These are phyloP conservation scores for Dolichotis patagonum DNA, from an alignment of 2,113 vertebrate species.

Conservation along the genomic window DNA sequence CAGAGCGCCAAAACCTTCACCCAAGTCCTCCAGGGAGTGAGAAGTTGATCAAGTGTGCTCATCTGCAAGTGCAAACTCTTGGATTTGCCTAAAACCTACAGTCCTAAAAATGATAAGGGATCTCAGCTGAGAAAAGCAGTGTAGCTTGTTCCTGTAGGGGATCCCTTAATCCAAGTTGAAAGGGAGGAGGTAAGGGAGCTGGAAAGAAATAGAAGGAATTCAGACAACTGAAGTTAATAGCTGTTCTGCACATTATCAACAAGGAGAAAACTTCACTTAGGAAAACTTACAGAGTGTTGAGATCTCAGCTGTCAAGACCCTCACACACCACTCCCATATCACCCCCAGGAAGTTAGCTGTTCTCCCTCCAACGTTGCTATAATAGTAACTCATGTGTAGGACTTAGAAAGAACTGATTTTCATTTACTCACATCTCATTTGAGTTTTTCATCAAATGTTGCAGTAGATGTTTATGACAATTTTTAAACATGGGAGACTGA, in stretches of 20 bases:
- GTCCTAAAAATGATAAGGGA: slow-evolving; percentile 69
- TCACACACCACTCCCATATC: background rate
- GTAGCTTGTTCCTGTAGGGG: background rate
- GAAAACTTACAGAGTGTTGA: slow-evolving; percentile 38
- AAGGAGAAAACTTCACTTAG: slow-evolving; percentile 39
- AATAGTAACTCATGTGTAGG: background rate
- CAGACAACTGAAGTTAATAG: slow-evolving; percentile 43
- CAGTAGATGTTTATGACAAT: background rate
- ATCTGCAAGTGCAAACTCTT: slow-evolving; percentile 82
- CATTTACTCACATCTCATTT: background rate
- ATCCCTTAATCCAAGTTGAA: slow-evolving; percentile 45
- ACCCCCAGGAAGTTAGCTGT: slow-evolving; percentile 21
- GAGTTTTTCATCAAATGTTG: background rate
- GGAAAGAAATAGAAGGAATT: slow-evolving; percentile 50
- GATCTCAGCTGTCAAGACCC: slow-evolving; percentile 22
- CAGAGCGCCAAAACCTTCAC: slow-evolving; percentile 80
- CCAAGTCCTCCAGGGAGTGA: slow-evolving; percentile 74
- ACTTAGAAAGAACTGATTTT: background rate
- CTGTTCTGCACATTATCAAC: slow-evolving; percentile 39
- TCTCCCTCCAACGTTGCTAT: background rate
- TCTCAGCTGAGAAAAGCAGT: slow-evolving; percentile 29
- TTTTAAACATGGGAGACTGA: background rate
- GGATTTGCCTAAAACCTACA: slow-evolving; percentile 75
- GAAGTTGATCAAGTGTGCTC: slow-evolving; percentile 78
- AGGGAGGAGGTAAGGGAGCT: background rate